A percentile compares a stretch with the other conserved stretches of the same genome.
These are phyloP conservation scores for Discoglossus pictus DNA, from an alignment of 2,797 vertebrate genomes.

Conservation along the genomic window DNA sequence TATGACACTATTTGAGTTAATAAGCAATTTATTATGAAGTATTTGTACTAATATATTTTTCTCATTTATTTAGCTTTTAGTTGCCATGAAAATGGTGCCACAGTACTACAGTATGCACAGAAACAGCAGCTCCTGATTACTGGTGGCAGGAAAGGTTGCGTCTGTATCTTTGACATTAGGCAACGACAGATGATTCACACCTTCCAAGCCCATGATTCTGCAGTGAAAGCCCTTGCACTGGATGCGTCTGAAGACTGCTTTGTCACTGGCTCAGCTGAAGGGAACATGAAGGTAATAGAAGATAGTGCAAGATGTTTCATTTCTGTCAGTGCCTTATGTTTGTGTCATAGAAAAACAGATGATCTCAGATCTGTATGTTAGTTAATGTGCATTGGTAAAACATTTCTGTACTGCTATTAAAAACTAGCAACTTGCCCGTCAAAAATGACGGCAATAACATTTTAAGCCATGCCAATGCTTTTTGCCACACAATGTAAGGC, in stretches of 20 bases:
- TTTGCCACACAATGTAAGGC: no score
- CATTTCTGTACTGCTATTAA: no score
- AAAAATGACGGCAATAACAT: no score
- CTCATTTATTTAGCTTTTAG: constrained; percentile 79
- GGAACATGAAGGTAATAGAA: constrained; percentile 93
- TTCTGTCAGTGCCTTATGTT: no score
- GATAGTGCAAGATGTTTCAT: background rate
- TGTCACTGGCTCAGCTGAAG: constrained; percentile 93
- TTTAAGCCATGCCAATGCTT: no score
- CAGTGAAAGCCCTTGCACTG: constrained; percentile 90
- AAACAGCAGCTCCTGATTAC: constrained; percentile 93
- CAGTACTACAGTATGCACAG: constrained; percentile 91
- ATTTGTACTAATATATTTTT: no score
- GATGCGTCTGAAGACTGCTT: constrained; percentile 92
- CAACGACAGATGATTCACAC: constrained; percentile 93
- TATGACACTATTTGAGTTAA: no score
- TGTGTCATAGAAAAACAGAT: no score
- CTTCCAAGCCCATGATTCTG: constrained; percentile 95
- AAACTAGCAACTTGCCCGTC: no score
- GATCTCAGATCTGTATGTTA: no score
- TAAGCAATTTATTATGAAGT: no score
- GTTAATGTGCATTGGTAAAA: no score
- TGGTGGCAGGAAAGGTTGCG: constrained; percentile 88
- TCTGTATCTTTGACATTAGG: constrained; percentile 94
- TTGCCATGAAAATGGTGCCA: constrained; percentile 94